Conservation (phyloP, 1,140 invertebrate genomes). For the Drosophila tani region DNA sequence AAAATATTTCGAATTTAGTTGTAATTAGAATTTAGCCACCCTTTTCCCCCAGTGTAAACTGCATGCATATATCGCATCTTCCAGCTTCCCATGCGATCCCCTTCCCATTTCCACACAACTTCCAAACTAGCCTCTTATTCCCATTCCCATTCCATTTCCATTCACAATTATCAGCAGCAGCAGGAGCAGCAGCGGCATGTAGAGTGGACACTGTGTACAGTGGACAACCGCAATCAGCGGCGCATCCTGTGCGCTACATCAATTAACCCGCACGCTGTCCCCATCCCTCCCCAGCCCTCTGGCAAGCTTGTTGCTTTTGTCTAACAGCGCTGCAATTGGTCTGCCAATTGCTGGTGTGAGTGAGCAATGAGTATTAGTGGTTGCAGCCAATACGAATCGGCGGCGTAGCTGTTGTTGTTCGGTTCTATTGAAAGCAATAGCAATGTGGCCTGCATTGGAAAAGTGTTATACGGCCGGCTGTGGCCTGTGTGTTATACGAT, state of each 20-base stretch:
- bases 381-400: conserved; percentile 81
- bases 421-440: conserved; percentile 75
- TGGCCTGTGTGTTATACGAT: conserved; percentile 60
- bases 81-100: conserved; percentile 34
- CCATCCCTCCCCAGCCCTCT: background rate
- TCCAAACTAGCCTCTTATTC: conserved; percentile 16
- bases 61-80: conserved; percentile 24
- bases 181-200: background rate
- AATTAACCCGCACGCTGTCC: conserved; percentile 57
- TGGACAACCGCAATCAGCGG: conserved; percentile 50
- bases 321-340: conserved; percentile 80
- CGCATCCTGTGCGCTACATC: conserved; percentile 68
- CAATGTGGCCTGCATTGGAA: conserved; percentile 58
- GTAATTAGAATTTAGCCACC: background rate
- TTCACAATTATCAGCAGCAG: conserved; percentile 51
- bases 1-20: background rate
- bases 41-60: conserved; percentile 23
- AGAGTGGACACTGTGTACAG: conserved; percentile 15
- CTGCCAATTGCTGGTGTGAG: conserved; percentile 72
- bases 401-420: conserved; percentile 42
- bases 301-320: conserved; percentile 43
- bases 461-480: conserved; percentile 69
- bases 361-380: conserved; percentile 78
- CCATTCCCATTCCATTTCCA: conserved; percentile 27
- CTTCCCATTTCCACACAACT: conserved; percentile 25